A percentile compares a stretch with the other conserved stretches of the same genome.
Conservation (phyloP, 2,797 vertebrate species). For the Dryobates pubescens region DNA sequence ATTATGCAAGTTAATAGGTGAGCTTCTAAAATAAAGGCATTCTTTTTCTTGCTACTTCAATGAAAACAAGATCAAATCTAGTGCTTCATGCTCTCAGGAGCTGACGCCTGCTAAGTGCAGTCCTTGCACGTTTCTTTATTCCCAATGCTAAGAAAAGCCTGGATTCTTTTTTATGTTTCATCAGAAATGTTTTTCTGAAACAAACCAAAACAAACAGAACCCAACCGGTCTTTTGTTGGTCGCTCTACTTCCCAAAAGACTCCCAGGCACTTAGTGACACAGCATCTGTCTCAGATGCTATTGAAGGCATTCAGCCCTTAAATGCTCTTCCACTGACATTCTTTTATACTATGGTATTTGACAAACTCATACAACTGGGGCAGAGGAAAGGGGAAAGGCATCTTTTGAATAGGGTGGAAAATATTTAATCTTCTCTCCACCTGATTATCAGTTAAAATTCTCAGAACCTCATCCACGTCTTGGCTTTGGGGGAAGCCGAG, state of each 20-base stretch:
- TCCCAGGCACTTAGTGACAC: conserved; percentile 3
- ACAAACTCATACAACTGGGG: conserved; percentile 22
- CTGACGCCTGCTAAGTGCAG: not conserved
- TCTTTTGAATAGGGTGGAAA: conserved; percentile 29
- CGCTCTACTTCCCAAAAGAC: conserved; percentile 8
- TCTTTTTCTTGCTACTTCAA: not conserved
- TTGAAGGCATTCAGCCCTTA: conserved; percentile 22
- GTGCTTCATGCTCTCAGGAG: not conserved
- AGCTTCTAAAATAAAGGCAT: not conserved
- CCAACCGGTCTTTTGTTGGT: not conserved
- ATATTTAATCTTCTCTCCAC: conserved; percentile 32
- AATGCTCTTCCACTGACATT: conserved; percentile 15
- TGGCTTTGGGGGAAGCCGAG: not conserved
- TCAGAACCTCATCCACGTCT: not conserved
- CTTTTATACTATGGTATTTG: conserved; percentile 52
- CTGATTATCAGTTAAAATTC: conserved; percentile 14
- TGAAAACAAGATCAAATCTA: not conserved
- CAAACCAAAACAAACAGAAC: conserved; percentile 56
- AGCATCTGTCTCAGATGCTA: conserved; percentile 38
- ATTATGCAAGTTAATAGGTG: not conserved
- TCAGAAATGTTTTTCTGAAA: conserved; percentile 52
- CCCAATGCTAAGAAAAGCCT: not conserved
- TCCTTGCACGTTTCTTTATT: not conserved
- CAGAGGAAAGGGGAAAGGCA: not conserved
- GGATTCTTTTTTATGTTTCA: not conserved